Evolutionary conservation across 2,888 invertebrate species (phyloP).

Genomic region (Pachydiplax longipennis): DNA sequence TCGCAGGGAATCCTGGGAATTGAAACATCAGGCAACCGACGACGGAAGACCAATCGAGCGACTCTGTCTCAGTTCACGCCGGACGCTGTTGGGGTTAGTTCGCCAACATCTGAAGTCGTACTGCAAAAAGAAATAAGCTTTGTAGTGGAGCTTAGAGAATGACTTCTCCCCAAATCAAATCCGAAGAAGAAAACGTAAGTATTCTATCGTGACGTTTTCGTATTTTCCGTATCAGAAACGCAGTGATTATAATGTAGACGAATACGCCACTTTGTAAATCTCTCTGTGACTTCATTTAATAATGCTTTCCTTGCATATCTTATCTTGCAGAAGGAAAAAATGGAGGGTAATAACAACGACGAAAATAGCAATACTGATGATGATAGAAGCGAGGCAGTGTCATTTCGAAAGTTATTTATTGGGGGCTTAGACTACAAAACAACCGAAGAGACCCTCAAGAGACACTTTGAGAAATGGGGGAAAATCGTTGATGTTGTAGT

Average conservation of each 20-base stretch:
- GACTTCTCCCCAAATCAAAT: background rate
- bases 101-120: background rate
- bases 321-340: background rate
- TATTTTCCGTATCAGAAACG: too few species aligned
- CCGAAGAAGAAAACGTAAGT: constrained; percentile 7
- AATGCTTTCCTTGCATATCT: too few species aligned
- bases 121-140: too few species aligned
- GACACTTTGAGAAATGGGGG: constrained; percentile 96
- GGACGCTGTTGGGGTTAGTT: background rate
- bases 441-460: constrained; percentile 89
- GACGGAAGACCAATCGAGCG: background rate
- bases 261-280: background rate
- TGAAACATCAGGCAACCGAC: background rate
- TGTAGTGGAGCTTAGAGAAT: background rate
- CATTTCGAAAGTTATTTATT: constrained; percentile 90
- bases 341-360: constrained; percentile 19
- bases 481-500: constrained; percentile 96
- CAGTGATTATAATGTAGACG: background rate
- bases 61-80: background rate
- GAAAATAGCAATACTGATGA: constrained; percentile 17
- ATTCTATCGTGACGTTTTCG: background rate
- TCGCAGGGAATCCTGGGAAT: background rate
- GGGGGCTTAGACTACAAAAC: constrained; percentile 95
- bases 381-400: constrained; percentile 70
- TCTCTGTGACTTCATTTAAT: background rate